phyloP scores from a whole-genome alignment of 1,140 invertebrate species.

The Lineus longissimus region DNA sequence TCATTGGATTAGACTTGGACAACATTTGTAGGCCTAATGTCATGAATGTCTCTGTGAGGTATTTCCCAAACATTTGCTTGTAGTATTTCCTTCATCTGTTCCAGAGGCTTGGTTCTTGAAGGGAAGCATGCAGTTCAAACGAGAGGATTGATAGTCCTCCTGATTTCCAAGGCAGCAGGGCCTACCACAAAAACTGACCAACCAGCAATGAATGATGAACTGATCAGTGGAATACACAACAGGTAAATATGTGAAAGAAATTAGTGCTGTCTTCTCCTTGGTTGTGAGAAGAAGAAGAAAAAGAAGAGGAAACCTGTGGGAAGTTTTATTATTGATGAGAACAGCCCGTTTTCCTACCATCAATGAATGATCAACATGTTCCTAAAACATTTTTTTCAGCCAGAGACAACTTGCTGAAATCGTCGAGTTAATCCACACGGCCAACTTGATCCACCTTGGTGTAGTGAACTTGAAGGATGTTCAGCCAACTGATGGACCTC shows the following conservation, averaged over 20 bases:
- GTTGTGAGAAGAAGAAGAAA: too few relatives aligned
- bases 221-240: slow-evolving; percentile 45
- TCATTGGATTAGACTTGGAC: too few relatives aligned
- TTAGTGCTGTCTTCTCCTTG: neutral
- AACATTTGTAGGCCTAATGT: too few relatives aligned
- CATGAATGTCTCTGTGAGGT: too few relatives aligned
- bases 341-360: too few relatives aligned
- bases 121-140: slow-evolving; percentile 89
- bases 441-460: slow-evolving; percentile 50
- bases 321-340: too few relatives aligned
- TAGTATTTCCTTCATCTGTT: too few relatives aligned
- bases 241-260: slow-evolving; percentile 23
- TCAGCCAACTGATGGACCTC: slow-evolving; percentile 46
- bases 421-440: slow-evolving; percentile 52
- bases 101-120: slow-evolving; percentile 70
- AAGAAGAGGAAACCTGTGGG: too few relatives aligned
- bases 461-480: slow-evolving; percentile 69
- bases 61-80: too few relatives aligned
- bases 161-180: slow-evolving; percentile 87
- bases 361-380: neutral
- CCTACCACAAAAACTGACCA: slow-evolving; percentile 8
- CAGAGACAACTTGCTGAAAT: slow-evolving; percentile 52
- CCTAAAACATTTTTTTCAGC: slow-evolving; percentile 39
- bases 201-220: slow-evolving; percentile 23
- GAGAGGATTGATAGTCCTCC: slow-evolving; percentile 83